Evolutionary conservation across 37 sponge, comb jelly and placozoan genomes (phyloP).

Genomic region (Beroe ovata): DNA sequence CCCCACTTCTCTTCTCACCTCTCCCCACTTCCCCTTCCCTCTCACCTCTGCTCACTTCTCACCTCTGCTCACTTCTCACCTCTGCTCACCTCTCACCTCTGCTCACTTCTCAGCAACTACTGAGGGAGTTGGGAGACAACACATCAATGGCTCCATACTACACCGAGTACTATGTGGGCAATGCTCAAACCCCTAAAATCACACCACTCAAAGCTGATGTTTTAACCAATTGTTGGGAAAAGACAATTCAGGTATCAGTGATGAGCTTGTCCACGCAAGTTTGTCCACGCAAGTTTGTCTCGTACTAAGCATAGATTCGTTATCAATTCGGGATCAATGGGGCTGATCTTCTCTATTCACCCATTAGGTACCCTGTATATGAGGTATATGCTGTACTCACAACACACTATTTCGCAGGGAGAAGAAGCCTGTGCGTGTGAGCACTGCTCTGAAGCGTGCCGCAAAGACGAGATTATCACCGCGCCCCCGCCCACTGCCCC

Average conservation of each 20-base stretch:
- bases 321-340: too few relatives aligned
- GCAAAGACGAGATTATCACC: neutral
- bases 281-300: too few relatives aligned
- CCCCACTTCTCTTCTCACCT: too few relatives aligned
- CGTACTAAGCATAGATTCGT: too few relatives aligned
- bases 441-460: constrained; percentile 36
- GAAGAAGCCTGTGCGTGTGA: constrained; percentile 18
- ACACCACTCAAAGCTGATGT: constrained; percentile 46
- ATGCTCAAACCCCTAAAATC: neutral
- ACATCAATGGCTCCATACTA: constrained; percentile 20
- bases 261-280: too few relatives aligned
- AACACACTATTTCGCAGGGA: too few relatives aligned
- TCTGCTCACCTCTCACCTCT: neutral
- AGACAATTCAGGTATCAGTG: too few relatives aligned
- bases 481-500: constrained; percentile 51
- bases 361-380: too few relatives aligned
- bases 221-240: constrained; percentile 50
- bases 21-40: neutral
- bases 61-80: neutral
- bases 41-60: neutral
- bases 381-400: too few relatives aligned
- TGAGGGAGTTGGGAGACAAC: constrained; percentile 42
- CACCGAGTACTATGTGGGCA: constrained; percentile 40
- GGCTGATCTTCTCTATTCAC: too few relatives aligned
- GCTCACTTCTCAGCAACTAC: neutral